These are phyloP conservation scores for Diplodus puntazzo DNA, from an alignment of 2,797 vertebrate species.

Conservation along the genomic window DNA sequence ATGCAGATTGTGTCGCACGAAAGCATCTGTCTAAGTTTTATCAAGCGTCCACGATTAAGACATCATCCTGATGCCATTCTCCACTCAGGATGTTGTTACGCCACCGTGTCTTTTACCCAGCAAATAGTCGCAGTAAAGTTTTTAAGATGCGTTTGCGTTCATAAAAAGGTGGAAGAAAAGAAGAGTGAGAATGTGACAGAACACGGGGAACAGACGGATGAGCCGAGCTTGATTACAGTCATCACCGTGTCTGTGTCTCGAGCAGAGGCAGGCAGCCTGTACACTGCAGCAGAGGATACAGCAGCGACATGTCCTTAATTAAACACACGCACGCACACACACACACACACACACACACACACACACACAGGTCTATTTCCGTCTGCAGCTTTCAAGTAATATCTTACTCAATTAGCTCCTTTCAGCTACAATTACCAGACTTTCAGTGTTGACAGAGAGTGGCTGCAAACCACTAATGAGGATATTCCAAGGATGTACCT, in stretches of 20 bases:
- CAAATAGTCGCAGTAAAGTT: not conserved
- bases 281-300: constrained; percentile 57
- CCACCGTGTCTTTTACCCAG: too few relatives aligned
- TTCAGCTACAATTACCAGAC: constrained; percentile 79
- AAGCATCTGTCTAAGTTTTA: too few relatives aligned
- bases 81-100: too few relatives aligned
- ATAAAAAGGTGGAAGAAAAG: constrained; percentile 13
- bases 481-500: constrained; percentile 52
- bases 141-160: not conserved
- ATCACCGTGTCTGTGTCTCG: constrained; percentile 54
- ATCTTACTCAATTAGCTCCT: constrained; percentile 76
- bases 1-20: too few relatives aligned
- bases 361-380: constrained; percentile 71
- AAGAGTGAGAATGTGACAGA: constrained; percentile 35
- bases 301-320: constrained; percentile 68
- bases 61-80: too few relatives aligned
- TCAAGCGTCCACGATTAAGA: too few relatives aligned
- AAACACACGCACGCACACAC: constrained; percentile 36
- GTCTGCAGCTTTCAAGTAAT: constrained; percentile 74
- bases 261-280: constrained; percentile 51
- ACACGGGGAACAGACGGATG: constrained; percentile 32
- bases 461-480: constrained; percentile 59
- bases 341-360: constrained; percentile 33
- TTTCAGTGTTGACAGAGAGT: constrained; percentile 63
- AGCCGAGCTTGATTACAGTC: constrained; percentile 73